phyloP scores from a whole-genome alignment of 2,888 invertebrate species.

The Chrysotoxum bicinctum region DNA sequence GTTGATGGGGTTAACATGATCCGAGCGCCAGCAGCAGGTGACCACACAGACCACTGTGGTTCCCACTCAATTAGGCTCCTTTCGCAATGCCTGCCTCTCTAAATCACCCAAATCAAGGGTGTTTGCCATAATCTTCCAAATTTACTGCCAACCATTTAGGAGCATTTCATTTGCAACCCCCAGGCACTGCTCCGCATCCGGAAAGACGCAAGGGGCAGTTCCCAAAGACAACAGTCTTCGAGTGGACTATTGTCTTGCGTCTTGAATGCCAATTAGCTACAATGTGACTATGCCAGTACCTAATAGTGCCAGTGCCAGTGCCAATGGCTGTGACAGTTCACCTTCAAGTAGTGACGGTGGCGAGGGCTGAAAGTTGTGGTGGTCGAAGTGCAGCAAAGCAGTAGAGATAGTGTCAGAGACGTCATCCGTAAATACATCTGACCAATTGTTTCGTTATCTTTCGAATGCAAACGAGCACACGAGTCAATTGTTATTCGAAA shows the following conservation, averaged over 20 bases:
- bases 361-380: conserved; percentile 4
- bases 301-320: background rate
- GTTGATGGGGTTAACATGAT: conserved; percentile 37
- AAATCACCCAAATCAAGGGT: conserved; percentile 30
- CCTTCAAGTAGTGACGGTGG: conserved; percentile 17
- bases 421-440: conserved; percentile 55
- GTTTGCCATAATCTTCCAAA: conserved; percentile 56
- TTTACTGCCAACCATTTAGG: conserved; percentile 56
- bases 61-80: conserved; percentile 38
- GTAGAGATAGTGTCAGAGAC: conserved; percentile 65
- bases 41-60: conserved; percentile 26
- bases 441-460: conserved; percentile 69
- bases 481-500: conserved; percentile 65
- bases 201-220: background rate
- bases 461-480: conserved; percentile 67
- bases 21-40: conserved; percentile 33
- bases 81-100: background rate
- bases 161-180: conserved; percentile 31
- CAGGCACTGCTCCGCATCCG: background rate
- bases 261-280: conserved; percentile 62
- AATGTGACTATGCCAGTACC: background rate
- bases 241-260: conserved; percentile 42
- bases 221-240: conserved; percentile 26
- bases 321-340: conserved; percentile 41
- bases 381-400: conserved; percentile 1